These are phyloP conservation scores for Ornithorhynchus anatinus DNA, from an alignment of 2,113 vertebrate genomes.

Conservation along the genomic window DNA sequence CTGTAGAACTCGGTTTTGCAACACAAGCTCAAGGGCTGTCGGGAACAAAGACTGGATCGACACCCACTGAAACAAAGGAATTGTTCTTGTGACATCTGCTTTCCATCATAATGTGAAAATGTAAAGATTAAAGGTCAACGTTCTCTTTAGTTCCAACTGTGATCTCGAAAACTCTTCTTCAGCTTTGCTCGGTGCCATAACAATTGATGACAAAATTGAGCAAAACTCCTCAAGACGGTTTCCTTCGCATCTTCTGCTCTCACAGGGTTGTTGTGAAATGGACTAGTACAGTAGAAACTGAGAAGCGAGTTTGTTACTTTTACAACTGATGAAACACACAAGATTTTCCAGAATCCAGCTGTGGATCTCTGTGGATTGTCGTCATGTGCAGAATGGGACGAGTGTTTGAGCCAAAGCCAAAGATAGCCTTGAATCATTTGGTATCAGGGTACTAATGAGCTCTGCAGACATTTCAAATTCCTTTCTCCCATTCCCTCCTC, in stretches of 20 bases:
- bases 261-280: slow-evolving; percentile 46
- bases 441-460: slow-evolving; percentile 70
- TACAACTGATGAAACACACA: slow-evolving; percentile 51
- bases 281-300: background rate
- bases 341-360: slow-evolving; percentile 44
- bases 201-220: slow-evolving; percentile 8
- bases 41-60: no score
- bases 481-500: slow-evolving; percentile 17
- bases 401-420: slow-evolving; percentile 70
- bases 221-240: background rate
- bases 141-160: no score
- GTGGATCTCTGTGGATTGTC: slow-evolving; percentile 51
- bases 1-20: no score
- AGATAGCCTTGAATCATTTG: slow-evolving; percentile 69
- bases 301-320: slow-evolving; percentile 53
- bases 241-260: slow-evolving; percentile 35
- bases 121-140: no score
- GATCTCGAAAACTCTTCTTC: slow-evolving; percentile 29
- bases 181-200: slow-evolving; percentile 5
- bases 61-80: no score
- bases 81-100: no score
- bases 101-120: background rate
- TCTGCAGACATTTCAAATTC: slow-evolving; percentile 71
- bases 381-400: slow-evolving; percentile 52
- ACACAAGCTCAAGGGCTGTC: no score